Evolutionary conservation across 1,140 invertebrate genomes (phyloP).

Genomic region (Drosophila micromelanica): DNA sequence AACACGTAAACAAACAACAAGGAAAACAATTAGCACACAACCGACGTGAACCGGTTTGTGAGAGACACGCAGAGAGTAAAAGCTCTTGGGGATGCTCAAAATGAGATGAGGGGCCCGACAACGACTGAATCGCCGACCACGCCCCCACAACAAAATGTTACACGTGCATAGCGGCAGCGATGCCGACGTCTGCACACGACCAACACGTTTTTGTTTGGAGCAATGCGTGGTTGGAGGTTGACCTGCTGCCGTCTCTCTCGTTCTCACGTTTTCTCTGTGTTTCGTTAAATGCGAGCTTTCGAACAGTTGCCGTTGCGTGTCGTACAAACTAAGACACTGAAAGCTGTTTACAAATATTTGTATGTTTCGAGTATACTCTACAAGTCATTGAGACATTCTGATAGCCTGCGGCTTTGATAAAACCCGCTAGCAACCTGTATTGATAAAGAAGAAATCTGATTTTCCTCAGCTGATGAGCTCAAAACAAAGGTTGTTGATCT

Average conservation of each 20-base stretch:
- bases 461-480: too few relatives aligned
- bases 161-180: slow-evolving; percentile 57
- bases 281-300: slow-evolving; percentile 27
- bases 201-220: slow-evolving; percentile 65
- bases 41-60: slow-evolving; percentile 61
- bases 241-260: not conserved
- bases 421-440: too few relatives aligned
- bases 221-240: slow-evolving; percentile 38
- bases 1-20: slow-evolving; percentile 71
- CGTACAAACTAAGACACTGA: slow-evolving; percentile 8
- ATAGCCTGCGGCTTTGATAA: not conserved
- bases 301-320: slow-evolving; percentile 10
- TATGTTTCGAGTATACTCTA: slow-evolving; percentile 18
- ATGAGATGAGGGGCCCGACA: slow-evolving; percentile 52
- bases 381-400: not conserved
- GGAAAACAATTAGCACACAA: slow-evolving; percentile 62
- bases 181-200: slow-evolving; percentile 64
- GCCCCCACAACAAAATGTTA: slow-evolving; percentile 48
- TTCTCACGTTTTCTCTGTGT: not conserved
- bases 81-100: slow-evolving; percentile 32
- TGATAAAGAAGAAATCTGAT: too few relatives aligned
- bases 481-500: not conserved
- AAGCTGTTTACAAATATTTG: slow-evolving; percentile 21
- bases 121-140: slow-evolving; percentile 30
- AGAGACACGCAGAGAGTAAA: slow-evolving; percentile 11